phyloP scores from a whole-genome alignment of 1,140 invertebrate genomes.

The Aphelenchoides avenae region DNA sequence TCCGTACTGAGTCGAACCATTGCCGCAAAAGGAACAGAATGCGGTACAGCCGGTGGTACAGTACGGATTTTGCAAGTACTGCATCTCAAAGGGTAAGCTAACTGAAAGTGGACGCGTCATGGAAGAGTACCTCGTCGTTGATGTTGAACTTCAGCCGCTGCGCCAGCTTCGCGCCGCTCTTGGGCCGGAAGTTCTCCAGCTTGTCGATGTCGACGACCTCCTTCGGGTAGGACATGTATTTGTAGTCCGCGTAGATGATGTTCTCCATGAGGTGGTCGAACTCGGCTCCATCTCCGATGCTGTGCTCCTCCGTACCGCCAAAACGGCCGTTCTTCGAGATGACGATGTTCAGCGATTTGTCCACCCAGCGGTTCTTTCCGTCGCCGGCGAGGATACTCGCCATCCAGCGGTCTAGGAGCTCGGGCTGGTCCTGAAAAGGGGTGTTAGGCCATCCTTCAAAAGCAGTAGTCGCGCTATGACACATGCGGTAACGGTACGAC shows the following conservation, averaged over 20 bases:
- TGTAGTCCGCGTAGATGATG: constrained; percentile 25
- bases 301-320: constrained; percentile 74
- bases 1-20: too few species aligned
- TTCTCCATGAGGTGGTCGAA: constrained; percentile 46
- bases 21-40: too few species aligned
- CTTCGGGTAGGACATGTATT: constrained; percentile 14
- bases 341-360: constrained; percentile 88
- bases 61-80: too few species aligned
- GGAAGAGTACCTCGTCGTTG: too few species aligned
- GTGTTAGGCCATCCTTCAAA: too few species aligned
- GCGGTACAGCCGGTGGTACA: too few species aligned
- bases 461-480: too few species aligned
- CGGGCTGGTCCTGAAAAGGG: constrained; percentile 49
- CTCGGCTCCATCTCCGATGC: constrained; percentile 65
- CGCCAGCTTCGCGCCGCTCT: background rate
- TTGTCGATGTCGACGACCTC: too few species aligned
- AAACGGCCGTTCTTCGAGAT: constrained; percentile 83
- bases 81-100: too few species aligned
- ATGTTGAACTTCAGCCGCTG: constrained; percentile 8
- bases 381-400: constrained; percentile 75
- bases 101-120: too few species aligned
- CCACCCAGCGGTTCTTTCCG: constrained; percentile 92
- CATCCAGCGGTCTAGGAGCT: constrained; percentile 21
- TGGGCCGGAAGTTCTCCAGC: too few species aligned
- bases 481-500: too few species aligned